These are phyloP conservation scores for Drosophila macrospina DNA, from an alignment of 2,888 invertebrate species.

Conservation along the genomic window DNA sequence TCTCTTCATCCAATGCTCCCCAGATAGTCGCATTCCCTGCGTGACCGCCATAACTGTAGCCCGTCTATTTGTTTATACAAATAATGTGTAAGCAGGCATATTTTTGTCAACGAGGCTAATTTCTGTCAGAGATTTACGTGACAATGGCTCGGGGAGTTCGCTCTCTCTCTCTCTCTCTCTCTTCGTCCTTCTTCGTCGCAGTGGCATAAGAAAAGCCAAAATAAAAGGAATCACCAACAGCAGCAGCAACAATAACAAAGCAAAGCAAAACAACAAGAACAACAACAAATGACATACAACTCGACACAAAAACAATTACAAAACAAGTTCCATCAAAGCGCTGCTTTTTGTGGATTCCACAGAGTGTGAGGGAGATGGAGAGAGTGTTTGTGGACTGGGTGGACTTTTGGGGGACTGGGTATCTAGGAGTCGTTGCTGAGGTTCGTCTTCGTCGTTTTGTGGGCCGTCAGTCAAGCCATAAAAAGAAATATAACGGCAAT, in stretches of 20 bases:
- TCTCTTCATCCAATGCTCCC: too few relatives aligned
- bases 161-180: background rate
- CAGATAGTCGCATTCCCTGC: slow-evolving; percentile 25
- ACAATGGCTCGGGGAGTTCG: slow-evolving; percentile 62
- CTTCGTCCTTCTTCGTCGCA: too few relatives aligned
- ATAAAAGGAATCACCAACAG: slow-evolving; percentile 31
- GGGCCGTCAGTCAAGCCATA: slow-evolving; percentile 73
- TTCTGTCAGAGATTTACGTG: slow-evolving; percentile 81
- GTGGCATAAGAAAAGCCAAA: slow-evolving; percentile 41
- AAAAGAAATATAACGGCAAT: slow-evolving; percentile 70
- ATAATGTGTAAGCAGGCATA: slow-evolving; percentile 82
- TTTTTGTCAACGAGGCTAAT: slow-evolving; percentile 82
- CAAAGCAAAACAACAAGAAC: slow-evolving; percentile 14
- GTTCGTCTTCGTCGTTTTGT: slow-evolving; percentile 69
- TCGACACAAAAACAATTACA: slow-evolving; percentile 76
- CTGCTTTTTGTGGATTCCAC: slow-evolving; percentile 41
- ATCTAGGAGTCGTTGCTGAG: slow-evolving; percentile 29
- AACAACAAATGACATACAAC: slow-evolving; percentile 34
- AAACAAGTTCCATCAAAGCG: slow-evolving; percentile 68
- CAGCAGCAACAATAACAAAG: slow-evolving; percentile 17
- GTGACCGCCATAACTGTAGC: slow-evolving; percentile 54
- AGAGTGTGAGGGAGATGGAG: background rate
- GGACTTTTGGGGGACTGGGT: background rate
- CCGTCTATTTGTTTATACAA: slow-evolving; percentile 77
- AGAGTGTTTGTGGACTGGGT: slow-evolving; percentile 1